These are phyloP conservation scores for Eumacrocentrus americanus DNA, from an alignment of 2,888 invertebrate species.

Conservation along the genomic window DNA sequence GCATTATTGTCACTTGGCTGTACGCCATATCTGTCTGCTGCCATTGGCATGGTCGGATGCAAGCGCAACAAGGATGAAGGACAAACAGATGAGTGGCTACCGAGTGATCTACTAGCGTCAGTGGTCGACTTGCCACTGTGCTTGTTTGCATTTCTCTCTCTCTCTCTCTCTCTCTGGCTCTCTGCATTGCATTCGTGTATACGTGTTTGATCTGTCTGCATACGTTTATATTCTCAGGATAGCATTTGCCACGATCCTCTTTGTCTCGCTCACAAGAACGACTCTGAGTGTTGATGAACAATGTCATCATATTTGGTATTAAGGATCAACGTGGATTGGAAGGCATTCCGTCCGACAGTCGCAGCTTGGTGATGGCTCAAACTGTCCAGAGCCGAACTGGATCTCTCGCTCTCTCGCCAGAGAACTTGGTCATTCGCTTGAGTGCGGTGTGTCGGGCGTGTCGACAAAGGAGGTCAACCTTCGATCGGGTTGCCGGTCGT, in stretches of 20 bases:
- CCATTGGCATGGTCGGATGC: conserved; percentile 16
- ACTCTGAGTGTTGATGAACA: background rate
- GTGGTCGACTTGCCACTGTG: conserved; percentile 5
- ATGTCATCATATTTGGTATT: background rate
- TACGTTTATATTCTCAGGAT: too few species aligned
- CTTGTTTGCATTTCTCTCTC: conserved; percentile 6
- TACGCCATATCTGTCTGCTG: conserved; percentile 8
- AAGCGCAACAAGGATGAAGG: conserved; percentile 13
- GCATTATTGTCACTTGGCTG: conserved; percentile 8
- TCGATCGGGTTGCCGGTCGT: conserved; percentile 14
- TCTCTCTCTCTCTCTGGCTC: conserved; percentile 14
- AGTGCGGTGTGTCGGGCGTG: conserved; percentile 12
- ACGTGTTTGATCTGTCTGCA: too few species aligned
- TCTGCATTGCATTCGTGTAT: too few species aligned
- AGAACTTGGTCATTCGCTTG: conserved; percentile 7
- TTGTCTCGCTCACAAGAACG: background rate
- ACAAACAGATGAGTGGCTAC: conserved; percentile 24
- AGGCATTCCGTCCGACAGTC: background rate
- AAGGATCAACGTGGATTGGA: background rate
- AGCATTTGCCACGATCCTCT: too few species aligned
- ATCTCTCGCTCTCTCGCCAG: background rate
- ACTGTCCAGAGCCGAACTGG: background rate
- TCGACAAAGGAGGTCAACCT: conserved; percentile 23
- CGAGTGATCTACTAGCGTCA: conserved; percentile 8
- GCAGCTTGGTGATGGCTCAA: background rate